Base-by-base conservation (phyloP, 2,113 vertebrate genomes). In the Pipa parva region DNA sequence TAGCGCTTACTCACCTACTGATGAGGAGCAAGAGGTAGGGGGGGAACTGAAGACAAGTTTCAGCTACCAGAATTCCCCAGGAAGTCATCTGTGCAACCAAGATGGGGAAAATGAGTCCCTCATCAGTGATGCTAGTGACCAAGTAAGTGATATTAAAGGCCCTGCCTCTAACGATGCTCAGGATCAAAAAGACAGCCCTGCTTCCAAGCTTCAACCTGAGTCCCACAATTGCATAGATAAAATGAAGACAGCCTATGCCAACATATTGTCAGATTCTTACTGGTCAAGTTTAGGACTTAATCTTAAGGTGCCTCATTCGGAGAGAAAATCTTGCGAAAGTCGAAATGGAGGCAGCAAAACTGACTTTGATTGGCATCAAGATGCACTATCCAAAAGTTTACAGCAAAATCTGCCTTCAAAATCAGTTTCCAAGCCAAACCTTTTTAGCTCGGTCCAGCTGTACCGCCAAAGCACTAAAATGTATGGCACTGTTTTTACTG, bases 291-390 rank as follows among this genome's bases (percentile, higher is more conserved):
- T 97, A 42, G 95, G 94, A 36, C 84, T 95, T 46, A 92, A 95
- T 75, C 89, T 97, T 83, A 99, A 98, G 83, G 74, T 92, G 61
- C 91, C 90, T 66, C 84, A 63, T 73, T 81, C 91, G 1, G 95
- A 93, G 78, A 91, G 92, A 81, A 86, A 89, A 78, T 88, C 86
- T 61, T 97, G 95, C 3, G 95, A 97, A 74, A 85, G 89, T 78
- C 94, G 94, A 63, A 96, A 95, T 0, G 91, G 93, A 51, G 81
- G 85, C 74, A 74, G 66, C 84, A 98, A 93, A 87, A 89, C 75
- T 0, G 95, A 97, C 71, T 98, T 98, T 31, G 95, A 99, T 58
- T 99, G 95, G 97, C 97, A 99, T 79, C 97, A 98, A 55, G 95
- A 98, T 0, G 97, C 97, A 0, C 84, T 99, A 65, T 96, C 94